Conservation (phyloP, 2,888 invertebrate genomes). For the Ophion ventricosus region DNA sequence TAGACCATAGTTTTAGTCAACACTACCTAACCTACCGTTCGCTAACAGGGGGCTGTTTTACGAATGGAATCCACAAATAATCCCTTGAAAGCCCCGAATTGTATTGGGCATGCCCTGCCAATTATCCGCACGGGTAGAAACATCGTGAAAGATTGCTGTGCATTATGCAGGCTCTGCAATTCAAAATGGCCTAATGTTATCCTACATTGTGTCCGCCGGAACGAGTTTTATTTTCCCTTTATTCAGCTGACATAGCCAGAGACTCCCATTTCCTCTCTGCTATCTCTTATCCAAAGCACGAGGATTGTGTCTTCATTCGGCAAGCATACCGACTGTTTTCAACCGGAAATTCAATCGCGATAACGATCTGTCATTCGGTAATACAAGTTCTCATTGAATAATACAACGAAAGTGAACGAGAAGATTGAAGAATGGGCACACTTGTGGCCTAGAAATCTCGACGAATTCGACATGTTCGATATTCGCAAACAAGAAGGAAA, state of each 20-base stretch:
- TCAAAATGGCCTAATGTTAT: too few relatives aligned
- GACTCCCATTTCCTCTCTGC: too few relatives aligned
- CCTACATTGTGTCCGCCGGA: too few relatives aligned
- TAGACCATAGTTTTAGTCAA: too few relatives aligned
- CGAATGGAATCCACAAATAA: too few relatives aligned
- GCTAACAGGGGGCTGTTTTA: too few relatives aligned
- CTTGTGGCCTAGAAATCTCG: neutral
- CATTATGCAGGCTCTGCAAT: neutral
- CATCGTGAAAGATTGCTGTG: neutral
- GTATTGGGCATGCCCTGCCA: too few relatives aligned
- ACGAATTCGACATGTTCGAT: constrained; percentile 1
- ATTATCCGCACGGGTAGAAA: too few relatives aligned
- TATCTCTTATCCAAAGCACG: too few relatives aligned
- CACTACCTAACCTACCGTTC: too few relatives aligned
- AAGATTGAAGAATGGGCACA: neutral
- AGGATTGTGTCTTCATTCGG: neutral
- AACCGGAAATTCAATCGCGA: neutral
- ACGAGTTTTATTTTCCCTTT: neutral
- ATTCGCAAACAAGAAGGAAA: neutral
- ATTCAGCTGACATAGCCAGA: too few relatives aligned
- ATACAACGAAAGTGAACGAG: neutral
- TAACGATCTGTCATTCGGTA: neutral
- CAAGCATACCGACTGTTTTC: neutral
- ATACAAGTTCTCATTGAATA: neutral
- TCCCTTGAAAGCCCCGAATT: too few relatives aligned